Evolutionary conservation across 2,797 vertebrate genomes (phyloP), one percentile per base, ranked within the genome.

Genomic region (Gymnopithys bicolor): DNA sequence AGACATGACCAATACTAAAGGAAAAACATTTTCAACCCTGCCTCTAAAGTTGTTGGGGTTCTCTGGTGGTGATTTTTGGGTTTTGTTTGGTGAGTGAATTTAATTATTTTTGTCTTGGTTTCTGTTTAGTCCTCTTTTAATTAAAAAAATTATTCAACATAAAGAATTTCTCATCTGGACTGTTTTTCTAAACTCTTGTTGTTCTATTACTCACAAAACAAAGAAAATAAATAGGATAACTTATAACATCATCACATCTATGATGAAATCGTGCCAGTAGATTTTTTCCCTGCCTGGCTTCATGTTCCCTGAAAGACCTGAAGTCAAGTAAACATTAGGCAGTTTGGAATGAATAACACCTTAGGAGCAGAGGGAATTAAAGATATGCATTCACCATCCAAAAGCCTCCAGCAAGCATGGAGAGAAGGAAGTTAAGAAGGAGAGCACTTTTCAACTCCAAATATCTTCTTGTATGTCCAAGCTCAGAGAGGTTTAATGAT

Each of bases 251-350:
- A 80, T 88, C 56, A 62, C 1, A 3, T 71, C 70, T 85, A 41
- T 59, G 63, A 84, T 60, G 75, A 91, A 90, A 89, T 85, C 52
- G n/a, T 41, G 60, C 64, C 53, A 69, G 51, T 53, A 83, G 60
- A 60, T 43, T 55, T 95, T 95, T 95, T 74, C 39, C 23, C 24
- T 62, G n/a, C 18, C 25, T 71, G 58, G 71, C 58, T 89, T 87
- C 25, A 6, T 30, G 60, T 21, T 94, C 81, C 11, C 81, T 87
- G 58, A 80, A 69, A 93, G 53, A 92, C 46, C 53, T 9, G 18
- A 81, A 89, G 78, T 89, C 71, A 94, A 87, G 49, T 55, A 89
- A 93, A 84, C 41, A 53, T 78, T 82, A 86, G 22, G 18, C 51
- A 75, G 39, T 58, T 71, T 66, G 84, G 37, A 66, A 69, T 89